Evolutionary conservation across 2,113 vertebrate species (phyloP), one percentile per base, ranked within the genome.

Genomic region (Dicaeum eximium): DNA sequence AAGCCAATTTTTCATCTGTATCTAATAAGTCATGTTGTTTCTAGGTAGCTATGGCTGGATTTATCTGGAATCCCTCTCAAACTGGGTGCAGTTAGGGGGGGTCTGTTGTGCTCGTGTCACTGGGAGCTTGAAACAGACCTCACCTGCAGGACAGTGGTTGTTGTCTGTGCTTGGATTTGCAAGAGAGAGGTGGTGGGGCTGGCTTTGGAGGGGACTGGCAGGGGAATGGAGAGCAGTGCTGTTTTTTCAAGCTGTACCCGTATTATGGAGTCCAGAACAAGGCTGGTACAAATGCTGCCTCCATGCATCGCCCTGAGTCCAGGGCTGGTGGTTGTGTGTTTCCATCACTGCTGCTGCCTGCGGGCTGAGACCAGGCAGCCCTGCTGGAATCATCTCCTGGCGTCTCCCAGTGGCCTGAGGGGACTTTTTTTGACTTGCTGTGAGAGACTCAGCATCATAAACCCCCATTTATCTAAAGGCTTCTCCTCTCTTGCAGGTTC

Each of bases 401-500:
- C 79, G 23, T 57, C 19, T 83, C 50, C 24, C 58, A 37, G 17
- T n/a, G 20, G 7, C 51, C 42, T 5, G 21, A 78, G 42, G 23
- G 54, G n/a, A 38, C 7, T 11, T 35, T 20, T n/a, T 44, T 37
- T 3, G 8, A 4, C 12, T 13, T 3, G 0, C 42, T 51, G 8
- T 53, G 42, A 37, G 50, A 35, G 9, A 54, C 44, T 15, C 9
- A 13, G 28, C 44, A 4, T 17, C 6, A 14, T 27, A 77, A 82
- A 79, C 44, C 6, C 18, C 6, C 42, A 6, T 61, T 61, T n/a
- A 16, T 45, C 67, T 94, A 73, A 56, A 60, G n/a, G 17, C 62
- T 61, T 93, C 72, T 87, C 40, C 71, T 94, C 40, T 73, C 87
- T 88, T 71, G 24, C 98, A 99, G 99, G 98, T 99, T 99, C 96